Evolutionary conservation across 2,888 invertebrate species (phyloP).

Genomic region (Chloromyia formosa): DNA sequence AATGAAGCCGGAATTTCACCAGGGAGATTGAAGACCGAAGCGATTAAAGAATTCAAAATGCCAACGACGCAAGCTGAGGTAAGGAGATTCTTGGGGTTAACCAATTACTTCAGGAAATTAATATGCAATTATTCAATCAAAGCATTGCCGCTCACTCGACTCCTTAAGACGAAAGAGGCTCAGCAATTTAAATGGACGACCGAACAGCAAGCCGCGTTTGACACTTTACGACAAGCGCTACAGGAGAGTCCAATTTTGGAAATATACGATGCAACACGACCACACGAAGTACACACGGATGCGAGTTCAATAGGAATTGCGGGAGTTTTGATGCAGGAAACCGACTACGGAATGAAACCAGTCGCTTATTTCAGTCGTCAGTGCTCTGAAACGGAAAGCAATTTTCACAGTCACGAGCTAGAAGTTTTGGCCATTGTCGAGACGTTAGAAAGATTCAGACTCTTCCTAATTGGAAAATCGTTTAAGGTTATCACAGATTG

Average conservation of each 20-base stretch:
- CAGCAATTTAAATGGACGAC: background rate
- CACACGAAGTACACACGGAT: too few species aligned
- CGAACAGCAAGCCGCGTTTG: background rate
- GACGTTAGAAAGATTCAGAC: background rate
- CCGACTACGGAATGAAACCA: background rate
- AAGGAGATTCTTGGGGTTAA: too few species aligned
- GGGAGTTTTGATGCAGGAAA: background rate
- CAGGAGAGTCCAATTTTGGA: too few species aligned
- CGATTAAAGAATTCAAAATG: too few species aligned
- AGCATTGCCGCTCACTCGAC: too few species aligned
- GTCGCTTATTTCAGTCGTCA: background rate
- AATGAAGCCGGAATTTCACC: too few species aligned
- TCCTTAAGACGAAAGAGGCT: too few species aligned
- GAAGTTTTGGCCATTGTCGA: background rate
- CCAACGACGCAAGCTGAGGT: too few species aligned
- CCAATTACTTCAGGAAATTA: too few species aligned
- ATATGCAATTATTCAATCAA: too few species aligned
- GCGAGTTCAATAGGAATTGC: background rate
- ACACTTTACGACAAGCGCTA: too few species aligned
- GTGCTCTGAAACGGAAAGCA: background rate
- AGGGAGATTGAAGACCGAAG: too few species aligned
- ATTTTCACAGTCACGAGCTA: background rate
- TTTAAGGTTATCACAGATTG: background rate
- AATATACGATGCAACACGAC: background rate
- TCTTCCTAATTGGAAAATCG: background rate